Conservation (phyloP, 1,140 invertebrate genomes). For the Diabrotica virgifera region DNA sequence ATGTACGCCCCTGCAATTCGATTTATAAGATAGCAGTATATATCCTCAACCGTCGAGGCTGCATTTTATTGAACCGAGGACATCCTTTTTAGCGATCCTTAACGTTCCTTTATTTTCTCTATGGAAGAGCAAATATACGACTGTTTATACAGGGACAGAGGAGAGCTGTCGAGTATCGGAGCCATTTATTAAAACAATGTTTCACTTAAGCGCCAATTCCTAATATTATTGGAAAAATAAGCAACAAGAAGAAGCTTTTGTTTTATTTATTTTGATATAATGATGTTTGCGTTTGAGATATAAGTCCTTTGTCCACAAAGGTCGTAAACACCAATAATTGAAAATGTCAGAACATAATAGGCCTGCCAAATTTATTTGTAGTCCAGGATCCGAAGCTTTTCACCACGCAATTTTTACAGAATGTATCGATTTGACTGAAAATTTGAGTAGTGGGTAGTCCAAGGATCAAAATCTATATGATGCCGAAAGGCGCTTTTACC, state of each 20-base stretch:
- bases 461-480: too few relatives aligned
- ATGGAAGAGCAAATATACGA: slow-evolving; percentile 20
- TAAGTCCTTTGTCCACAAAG: too few relatives aligned
- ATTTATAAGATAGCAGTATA: slow-evolving; percentile 16
- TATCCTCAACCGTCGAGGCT: slow-evolving; percentile 16
- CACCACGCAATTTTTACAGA: too few relatives aligned
- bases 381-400: too few relatives aligned
- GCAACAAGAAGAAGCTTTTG: neutral
- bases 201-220: slow-evolving; percentile 1
- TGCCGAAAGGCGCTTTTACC: too few relatives aligned
- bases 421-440: too few relatives aligned
- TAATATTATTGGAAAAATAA: slow-evolving; percentile 7
- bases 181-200: slow-evolving; percentile 13
- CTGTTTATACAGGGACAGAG: slow-evolving; percentile 13
- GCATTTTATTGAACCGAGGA: slow-evolving; percentile 23
- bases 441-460: too few relatives aligned
- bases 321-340: too few relatives aligned
- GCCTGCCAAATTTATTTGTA: too few relatives aligned
- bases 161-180: slow-evolving; percentile 7
- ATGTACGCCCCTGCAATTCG: slow-evolving; percentile 5
- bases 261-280: neutral
- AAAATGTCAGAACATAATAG: too few relatives aligned
- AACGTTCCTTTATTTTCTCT: slow-evolving; percentile 19
- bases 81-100: slow-evolving; percentile 21
- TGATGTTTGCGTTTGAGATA: neutral